Evolutionary conservation across 2,797 vertebrate species (phyloP).

Genomic region (Paratrypauchen microcephalus): DNA sequence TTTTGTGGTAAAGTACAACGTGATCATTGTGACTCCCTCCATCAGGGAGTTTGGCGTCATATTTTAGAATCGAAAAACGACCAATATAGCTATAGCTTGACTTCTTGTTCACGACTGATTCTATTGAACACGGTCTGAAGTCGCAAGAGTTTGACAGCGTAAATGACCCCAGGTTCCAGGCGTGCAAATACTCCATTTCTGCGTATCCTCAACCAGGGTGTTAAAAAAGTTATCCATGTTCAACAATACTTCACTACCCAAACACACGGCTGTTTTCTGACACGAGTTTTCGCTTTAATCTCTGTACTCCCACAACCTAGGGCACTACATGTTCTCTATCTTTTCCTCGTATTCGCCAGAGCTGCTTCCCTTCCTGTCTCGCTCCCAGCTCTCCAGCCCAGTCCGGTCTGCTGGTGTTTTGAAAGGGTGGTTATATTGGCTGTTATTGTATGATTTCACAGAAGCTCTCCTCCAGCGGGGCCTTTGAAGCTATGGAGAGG

Average conservation of each 20-base stretch:
- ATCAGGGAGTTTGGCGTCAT: no score
- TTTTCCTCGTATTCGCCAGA: constrained; percentile 60
- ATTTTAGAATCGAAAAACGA: no score
- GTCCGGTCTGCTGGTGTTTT: constrained; percentile 70
- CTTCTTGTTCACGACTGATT: no score
- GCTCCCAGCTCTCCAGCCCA: constrained; percentile 66
- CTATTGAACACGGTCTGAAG: not conserved
- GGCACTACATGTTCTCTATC: constrained; percentile 51
- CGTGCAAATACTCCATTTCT: constrained; percentile 11
- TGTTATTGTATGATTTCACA: constrained; percentile 77
- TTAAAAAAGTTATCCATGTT: constrained; percentile 14
- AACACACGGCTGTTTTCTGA: constrained; percentile 11
- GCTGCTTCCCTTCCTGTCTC: constrained; percentile 66
- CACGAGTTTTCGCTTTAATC: constrained; percentile 23
- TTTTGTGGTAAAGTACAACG: no score
- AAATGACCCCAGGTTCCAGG: constrained; percentile 5
- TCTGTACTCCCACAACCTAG: constrained; percentile 49
- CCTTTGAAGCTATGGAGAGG: constrained; percentile 72
- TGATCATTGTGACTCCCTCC: no score
- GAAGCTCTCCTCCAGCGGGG: constrained; percentile 68
- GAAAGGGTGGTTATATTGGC: constrained; percentile 73
- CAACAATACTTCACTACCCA: constrained; percentile 19
- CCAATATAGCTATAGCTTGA: no score
- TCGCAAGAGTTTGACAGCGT: not conserved
- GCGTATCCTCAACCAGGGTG: constrained; percentile 11